A percentile compares a stretch with the other conserved stretches of the same genome.
Evolutionary conservation across 2,888 invertebrate genomes (phyloP).

Genomic region (Thymelicus lineola): DNA sequence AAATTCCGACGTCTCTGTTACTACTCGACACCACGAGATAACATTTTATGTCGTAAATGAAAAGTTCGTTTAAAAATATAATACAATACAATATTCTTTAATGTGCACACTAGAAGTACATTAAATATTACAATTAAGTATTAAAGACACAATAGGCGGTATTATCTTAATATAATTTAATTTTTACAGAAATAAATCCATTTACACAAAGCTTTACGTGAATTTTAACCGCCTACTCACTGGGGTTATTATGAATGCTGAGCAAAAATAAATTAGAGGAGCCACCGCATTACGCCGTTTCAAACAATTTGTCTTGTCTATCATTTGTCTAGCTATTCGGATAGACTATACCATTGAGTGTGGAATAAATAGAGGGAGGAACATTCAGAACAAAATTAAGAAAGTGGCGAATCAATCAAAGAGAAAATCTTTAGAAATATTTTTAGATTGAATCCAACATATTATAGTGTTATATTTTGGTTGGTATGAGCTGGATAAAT

Average conservation of each 20-base stretch:
- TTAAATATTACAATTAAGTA: too few species aligned
- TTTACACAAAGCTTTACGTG: slow-evolving; percentile 24
- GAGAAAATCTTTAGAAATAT: too few species aligned
- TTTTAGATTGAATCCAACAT: too few species aligned
- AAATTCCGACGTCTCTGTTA: background rate
- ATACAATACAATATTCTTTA: too few species aligned
- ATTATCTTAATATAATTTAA: background rate
- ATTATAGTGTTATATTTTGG: too few species aligned
- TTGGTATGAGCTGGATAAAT: too few species aligned
- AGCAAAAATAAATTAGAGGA: slow-evolving; percentile 42
- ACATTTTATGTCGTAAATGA: background rate
- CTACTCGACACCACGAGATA: background rate
- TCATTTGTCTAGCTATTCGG: slow-evolving; percentile 72
- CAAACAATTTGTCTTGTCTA: slow-evolving; percentile 67
- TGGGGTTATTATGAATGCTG: slow-evolving; percentile 23
- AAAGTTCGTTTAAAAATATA: background rate
- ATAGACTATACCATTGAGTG: slow-evolving; percentile 45
- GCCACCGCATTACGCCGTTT: slow-evolving; percentile 56
- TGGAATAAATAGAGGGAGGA: background rate
- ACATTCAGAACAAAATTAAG: background rate
- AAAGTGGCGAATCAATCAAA: too few species aligned
- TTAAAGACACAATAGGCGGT: too few species aligned
- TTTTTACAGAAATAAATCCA: slow-evolving; percentile 1
- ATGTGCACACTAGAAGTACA: too few species aligned
- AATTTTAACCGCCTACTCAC: slow-evolving; percentile 26